Percentiles rank a stretch among this genome's conserved stretches.
phyloP scores from a whole-genome alignment of 2,797 vertebrate genomes.

The Helicolenus hilgendorfi region DNA sequence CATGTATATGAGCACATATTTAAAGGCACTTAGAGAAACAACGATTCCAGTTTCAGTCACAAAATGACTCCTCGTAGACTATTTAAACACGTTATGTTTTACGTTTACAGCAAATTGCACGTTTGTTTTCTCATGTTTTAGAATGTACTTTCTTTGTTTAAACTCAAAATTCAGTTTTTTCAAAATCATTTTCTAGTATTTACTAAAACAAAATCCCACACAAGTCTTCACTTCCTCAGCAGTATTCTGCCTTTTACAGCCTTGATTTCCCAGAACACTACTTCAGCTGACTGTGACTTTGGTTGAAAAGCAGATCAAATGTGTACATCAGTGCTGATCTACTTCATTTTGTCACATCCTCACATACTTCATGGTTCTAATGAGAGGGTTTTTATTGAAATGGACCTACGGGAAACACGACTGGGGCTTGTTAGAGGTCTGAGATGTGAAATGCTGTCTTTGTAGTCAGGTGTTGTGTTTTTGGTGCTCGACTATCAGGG shows the following conservation, averaged over 20 bases:
- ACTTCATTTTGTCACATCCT: constrained; percentile 51
- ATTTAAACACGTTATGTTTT: neutral
- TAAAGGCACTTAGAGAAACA: neutral
- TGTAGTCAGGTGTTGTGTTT: constrained; percentile 31
- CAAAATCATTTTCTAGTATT: neutral
- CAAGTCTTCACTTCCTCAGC: constrained; percentile 7
- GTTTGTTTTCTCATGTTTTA: neutral
- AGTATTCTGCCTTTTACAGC: neutral
- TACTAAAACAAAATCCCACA: neutral
- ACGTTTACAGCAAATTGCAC: neutral
- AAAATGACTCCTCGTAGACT: neutral
- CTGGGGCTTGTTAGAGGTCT: constrained; percentile 33
- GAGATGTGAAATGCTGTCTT: constrained; percentile 26
- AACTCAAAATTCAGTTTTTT: neutral
- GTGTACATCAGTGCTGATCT: constrained; percentile 32
- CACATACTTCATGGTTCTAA: constrained; percentile 32
- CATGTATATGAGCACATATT: neutral
- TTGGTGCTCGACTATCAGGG: constrained; percentile 23
- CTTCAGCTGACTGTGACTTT: constrained; percentile 33
- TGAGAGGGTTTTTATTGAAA: constrained; percentile 56
- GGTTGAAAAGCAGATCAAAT: constrained; percentile 54
- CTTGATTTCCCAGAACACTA: constrained; percentile 61
- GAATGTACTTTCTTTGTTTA: neutral
- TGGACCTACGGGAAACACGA: constrained; percentile 30
- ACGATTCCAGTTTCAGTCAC: too few species aligned